A percentile compares a stretch with the other conserved stretches of the same genome.
These are phyloP conservation scores for Osmerus eperlanus DNA, from an alignment of 2,113 vertebrate species.

Conservation along the genomic window DNA sequence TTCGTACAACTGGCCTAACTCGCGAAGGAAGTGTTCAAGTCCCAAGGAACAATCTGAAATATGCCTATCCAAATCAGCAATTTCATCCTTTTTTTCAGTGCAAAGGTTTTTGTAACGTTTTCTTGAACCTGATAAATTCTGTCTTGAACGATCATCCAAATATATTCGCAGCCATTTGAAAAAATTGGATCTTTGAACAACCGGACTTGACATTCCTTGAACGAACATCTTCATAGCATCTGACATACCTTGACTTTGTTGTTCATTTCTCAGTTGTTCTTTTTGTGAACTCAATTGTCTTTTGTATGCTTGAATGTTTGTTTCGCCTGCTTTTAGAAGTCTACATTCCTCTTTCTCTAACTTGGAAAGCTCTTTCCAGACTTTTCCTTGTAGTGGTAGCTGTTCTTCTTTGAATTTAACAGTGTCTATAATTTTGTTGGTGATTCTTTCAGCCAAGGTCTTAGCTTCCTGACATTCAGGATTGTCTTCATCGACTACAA, in stretches of 20 bases:
- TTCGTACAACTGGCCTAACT: slow-evolving; percentile 50
- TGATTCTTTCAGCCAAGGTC: slow-evolving; percentile 18
- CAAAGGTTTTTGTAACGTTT: slow-evolving; percentile 16
- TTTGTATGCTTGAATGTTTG: slow-evolving; percentile 29
- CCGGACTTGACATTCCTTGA: slow-evolving; percentile 10
- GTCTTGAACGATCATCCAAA: slow-evolving; percentile 28
- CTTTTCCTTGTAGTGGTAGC: slow-evolving; percentile 35
- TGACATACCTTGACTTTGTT: slow-evolving; percentile 5
- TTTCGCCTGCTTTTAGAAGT: slow-evolving; percentile 20
- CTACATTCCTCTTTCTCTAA: slow-evolving; percentile 48
- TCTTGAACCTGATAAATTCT: slow-evolving; percentile 26
- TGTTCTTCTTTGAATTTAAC: slow-evolving; percentile 38
- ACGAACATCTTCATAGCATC: slow-evolving; percentile 23
- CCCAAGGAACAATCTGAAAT: slow-evolving; percentile 44
- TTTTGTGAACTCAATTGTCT: slow-evolving; percentile 25
- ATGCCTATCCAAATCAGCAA: slow-evolving; percentile 34
- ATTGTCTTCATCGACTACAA: slow-evolving; percentile 44
- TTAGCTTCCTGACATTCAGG: slow-evolving; percentile 27
- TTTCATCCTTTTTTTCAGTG: not conserved
- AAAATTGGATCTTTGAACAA: slow-evolving; percentile 26
- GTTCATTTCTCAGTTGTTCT: slow-evolving; percentile 24
- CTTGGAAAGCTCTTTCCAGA: slow-evolving; percentile 43
- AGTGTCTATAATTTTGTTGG: not conserved
- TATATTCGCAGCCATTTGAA: slow-evolving; percentile 55
- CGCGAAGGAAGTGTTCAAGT: slow-evolving; percentile 52